Evolutionary conservation across 2,113 vertebrate species (phyloP).

Genomic region (Mionectes macconnelli): DNA sequence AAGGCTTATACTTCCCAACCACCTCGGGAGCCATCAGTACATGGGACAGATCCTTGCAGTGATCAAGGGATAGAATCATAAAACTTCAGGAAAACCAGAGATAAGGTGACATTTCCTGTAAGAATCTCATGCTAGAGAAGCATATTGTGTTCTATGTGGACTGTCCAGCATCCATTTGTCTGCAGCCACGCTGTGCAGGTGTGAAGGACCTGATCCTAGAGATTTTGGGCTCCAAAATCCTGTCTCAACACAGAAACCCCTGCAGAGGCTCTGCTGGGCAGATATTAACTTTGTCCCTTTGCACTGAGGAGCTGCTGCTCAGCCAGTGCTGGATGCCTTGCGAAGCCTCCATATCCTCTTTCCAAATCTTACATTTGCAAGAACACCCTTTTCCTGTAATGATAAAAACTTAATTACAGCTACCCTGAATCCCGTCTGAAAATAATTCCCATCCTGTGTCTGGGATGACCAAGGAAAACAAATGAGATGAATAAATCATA

Average conservation of each 20-base stretch:
- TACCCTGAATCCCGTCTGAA: not conserved
- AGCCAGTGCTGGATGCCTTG: not conserved
- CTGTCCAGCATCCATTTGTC: not conserved
- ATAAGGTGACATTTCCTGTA: not conserved
- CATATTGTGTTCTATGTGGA: not conserved
- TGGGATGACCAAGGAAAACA: conserved; percentile 26
- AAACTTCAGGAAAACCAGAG: not conserved
- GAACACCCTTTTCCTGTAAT: not conserved
- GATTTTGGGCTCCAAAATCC: not conserved
- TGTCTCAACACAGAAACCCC: fast-evolving
- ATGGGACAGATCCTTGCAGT: not conserved
- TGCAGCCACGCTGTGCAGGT: fast-evolving
- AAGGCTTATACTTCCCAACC: not conserved
- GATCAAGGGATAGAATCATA: not conserved
- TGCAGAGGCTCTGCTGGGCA: not conserved
- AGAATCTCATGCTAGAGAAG: not conserved
- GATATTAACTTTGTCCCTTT: fast-evolving
- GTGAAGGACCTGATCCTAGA: not conserved
- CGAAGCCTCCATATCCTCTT: not conserved
- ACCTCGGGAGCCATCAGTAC: not conserved
- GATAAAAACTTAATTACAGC: not conserved
- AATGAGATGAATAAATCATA: not conserved
- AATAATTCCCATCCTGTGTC: not conserved
- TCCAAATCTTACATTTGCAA: not conserved
- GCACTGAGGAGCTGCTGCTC: not conserved